Base-by-base conservation (phyloP, 2,888 invertebrate species). In the Dryocosmus kuriphilus region DNA sequence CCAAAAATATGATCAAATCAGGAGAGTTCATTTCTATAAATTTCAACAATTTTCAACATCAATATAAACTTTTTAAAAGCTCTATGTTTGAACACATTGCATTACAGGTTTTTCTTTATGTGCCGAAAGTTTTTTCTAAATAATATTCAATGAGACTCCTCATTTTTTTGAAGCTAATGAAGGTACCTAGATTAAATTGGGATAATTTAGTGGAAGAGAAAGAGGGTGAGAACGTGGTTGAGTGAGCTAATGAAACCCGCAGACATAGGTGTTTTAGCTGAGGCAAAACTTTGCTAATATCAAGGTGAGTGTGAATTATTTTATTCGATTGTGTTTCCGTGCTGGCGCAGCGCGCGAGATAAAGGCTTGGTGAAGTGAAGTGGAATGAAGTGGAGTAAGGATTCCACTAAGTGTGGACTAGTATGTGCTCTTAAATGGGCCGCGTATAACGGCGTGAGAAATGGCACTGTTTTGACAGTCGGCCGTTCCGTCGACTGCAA, bases 401-500 rank as follows among this genome's bases (percentile, higher is more conserved):
- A n/a, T n/a, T n/a, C n/a, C 81, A 77, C 80, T 80, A 79, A 79
- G 80, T 75, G 73, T 79, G 74, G 81, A 79, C 71, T 81, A 77
- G 80, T 78, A 81, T 81, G 81, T 76, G 80, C 85, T 85, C 86
- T 87, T 88, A 88, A 89, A 88, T 88, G 88, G 88, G 80, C 86
- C 85, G 88, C 83, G 85, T 80, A 86, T 88, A 89, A 90, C 86
- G 84, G 79, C 83, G 80, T 90, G 89, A 90, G 86, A 86, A 88
- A 90, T 86, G 86, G 86, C 84, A 86, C 85, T 90, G 89, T 90
- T 90, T 90, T 89, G 89, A 90, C 89, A 89, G 87, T 86, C 84
- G 81, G 82, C 83, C 80, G 80, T 83, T 85, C 76, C 63, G 81
- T 78, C 81, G 76, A 77, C 75, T 80, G 79, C 77, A 80, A 79